Percentiles rank a stretch among this genome's conserved stretches.
Evolutionary conservation across 1,140 invertebrate species (phyloP).

Genomic region (Drosophila santomea): DNA sequence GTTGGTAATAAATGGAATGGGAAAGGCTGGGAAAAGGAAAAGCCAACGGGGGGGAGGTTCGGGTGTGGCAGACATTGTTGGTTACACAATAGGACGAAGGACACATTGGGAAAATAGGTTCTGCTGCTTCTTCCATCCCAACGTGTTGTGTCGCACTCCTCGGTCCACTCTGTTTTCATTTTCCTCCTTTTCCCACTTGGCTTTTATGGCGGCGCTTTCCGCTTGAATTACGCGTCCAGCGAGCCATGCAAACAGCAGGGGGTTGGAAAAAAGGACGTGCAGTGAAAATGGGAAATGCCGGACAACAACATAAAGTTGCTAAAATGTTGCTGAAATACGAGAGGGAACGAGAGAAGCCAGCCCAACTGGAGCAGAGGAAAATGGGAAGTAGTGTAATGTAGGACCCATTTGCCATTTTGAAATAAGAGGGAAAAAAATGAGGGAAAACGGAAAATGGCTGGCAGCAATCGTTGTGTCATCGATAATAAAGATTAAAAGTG

Average conservation of each 20-base stretch:
- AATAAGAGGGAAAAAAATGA: constrained; percentile 12
- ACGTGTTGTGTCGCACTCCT: constrained; percentile 47
- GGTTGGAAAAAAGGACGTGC: not conserved
- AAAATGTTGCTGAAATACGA: constrained; percentile 41
- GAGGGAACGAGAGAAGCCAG: constrained; percentile 9
- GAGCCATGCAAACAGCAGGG: constrained; percentile 56
- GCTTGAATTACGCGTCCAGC: constrained; percentile 77
- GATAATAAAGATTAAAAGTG: constrained; percentile 75
- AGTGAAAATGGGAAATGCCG: constrained; percentile 20
- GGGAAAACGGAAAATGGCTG: constrained; percentile 54
- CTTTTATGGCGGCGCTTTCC: constrained; percentile 78
- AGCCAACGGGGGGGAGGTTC: not conserved
- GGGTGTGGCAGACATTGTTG: constrained; percentile 58
- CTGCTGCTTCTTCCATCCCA: constrained; percentile 16
- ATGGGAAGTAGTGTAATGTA: constrained; percentile 6
- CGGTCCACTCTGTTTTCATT: constrained; percentile 46
- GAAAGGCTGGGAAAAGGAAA: constrained; percentile 32
- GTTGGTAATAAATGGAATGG: constrained; percentile 60
- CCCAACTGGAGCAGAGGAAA: not conserved
- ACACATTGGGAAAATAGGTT: constrained; percentile 48
- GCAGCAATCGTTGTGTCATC: constrained; percentile 75
- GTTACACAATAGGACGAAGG: constrained; percentile 42
- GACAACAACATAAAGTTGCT: constrained; percentile 71
- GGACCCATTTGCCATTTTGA: constrained; percentile 60
- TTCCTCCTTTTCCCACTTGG: constrained; percentile 50